Conservation (phyloP, 2,888 invertebrate species). For the Melanotus villosus region DNA sequence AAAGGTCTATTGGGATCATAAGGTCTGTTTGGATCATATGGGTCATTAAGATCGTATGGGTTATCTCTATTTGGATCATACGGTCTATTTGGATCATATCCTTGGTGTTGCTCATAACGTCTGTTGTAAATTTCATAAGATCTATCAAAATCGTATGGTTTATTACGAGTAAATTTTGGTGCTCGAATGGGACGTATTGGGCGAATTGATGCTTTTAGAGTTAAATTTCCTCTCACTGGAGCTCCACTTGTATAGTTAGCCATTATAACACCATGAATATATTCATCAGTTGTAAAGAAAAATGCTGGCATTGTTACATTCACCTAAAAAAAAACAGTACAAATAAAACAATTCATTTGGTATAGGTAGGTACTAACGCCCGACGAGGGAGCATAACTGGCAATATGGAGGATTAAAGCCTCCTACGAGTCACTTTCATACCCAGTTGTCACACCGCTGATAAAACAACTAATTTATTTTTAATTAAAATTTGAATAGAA, state of each 20-base stretch:
- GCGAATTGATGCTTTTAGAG: constrained; percentile 83
- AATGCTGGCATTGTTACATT: constrained; percentile 97
- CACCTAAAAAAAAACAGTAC: constrained; percentile 73
- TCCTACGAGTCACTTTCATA: no score
- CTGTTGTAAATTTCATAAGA: not conserved
- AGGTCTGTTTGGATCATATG: constrained; percentile 13
- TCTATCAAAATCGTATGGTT: constrained; percentile 31
- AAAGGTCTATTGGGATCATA: constrained; percentile 37
- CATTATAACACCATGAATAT: constrained; percentile 88
- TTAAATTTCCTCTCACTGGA: constrained; percentile 91
- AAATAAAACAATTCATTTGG: no score
- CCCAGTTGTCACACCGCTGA: no score
- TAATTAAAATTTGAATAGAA: no score
- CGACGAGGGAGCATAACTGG: no score
- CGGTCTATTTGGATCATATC: constrained; percentile 36
- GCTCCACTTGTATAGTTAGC: constrained; percentile 97
- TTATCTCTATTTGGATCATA: constrained; percentile 22
- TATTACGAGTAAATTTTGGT: constrained; percentile 16
- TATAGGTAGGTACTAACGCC: no score
- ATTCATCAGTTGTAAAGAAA: constrained; percentile 89
- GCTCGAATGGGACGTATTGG: constrained; percentile 69
- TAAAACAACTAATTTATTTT: no score
- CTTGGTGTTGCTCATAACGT: constrained; percentile 36
- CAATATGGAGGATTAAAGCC: no score
- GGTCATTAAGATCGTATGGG: not conserved